A percentile compares a stretch with the other conserved stretches of the same genome.
These are phyloP conservation scores for Cheiracanthium punctorium DNA, from an alignment of 2,888 invertebrate genomes.

Conservation along the genomic window DNA sequence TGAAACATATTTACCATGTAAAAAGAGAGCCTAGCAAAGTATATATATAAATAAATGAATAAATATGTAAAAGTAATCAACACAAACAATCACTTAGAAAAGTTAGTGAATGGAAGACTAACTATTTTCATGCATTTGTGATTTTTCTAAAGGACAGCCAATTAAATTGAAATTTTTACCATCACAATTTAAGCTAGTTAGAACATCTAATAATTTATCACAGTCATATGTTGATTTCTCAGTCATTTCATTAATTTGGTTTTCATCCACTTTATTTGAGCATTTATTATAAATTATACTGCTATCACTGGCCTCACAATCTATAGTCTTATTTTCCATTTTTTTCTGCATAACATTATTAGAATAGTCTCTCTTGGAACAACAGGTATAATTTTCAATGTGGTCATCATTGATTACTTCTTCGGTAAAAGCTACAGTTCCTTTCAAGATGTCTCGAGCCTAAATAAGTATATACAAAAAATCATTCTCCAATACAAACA, in stretches of 20 bases:
- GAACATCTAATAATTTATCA: not conserved
- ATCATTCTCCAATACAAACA: no score
- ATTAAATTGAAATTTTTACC: not conserved
- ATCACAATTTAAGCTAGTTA: not conserved
- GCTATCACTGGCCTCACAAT: not conserved
- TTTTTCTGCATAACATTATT: not conserved
- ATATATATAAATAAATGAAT: no score
- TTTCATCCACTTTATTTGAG: not conserved
- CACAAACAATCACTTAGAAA: no score
- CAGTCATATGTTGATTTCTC: not conserved
- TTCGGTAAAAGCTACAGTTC: slow-evolving; percentile 65
- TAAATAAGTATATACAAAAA: slow-evolving; percentile 9
- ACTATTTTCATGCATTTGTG: not conserved
- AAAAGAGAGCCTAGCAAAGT: no score
- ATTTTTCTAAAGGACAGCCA: not conserved
- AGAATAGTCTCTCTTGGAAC: not conserved
- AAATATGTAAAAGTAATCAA: no score
- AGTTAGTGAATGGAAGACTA: not conserved
- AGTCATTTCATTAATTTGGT: not conserved
- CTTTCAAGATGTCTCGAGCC: slow-evolving; percentile 71
- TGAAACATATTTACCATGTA: no score
- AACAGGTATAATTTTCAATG: not conserved
- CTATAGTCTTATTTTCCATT: not conserved
- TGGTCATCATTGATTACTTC: slow-evolving; percentile 49
- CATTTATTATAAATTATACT: not conserved